A percentile compares a stretch with the other conserved stretches of the same genome.
Evolutionary conservation across 1,140 invertebrate genomes (phyloP).

Genomic region (Zaprionus tsacasi): DNA sequence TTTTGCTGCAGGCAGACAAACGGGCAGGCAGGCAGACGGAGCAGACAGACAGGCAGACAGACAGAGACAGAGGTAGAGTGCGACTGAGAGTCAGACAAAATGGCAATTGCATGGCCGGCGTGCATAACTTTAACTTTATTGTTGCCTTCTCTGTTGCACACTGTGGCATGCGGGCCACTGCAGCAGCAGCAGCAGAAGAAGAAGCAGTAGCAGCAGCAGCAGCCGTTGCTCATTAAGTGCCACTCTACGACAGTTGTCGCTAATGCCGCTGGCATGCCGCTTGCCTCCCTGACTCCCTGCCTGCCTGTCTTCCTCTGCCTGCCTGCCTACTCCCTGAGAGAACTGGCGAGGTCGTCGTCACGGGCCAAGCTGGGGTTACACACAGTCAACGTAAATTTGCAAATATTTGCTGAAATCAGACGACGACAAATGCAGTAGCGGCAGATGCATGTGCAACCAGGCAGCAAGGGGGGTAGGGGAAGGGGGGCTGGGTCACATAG

Average conservation of each 20-base stretch:
- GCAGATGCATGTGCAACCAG: conserved; percentile 44
- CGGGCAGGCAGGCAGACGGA: conserved; percentile 13
- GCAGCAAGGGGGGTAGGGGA: neutral
- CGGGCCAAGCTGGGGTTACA: conserved; percentile 60
- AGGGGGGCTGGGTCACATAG: conserved; percentile 8
- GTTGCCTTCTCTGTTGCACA: conserved; percentile 47
- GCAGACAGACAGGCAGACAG: neutral
- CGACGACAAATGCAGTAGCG: conserved; percentile 61
- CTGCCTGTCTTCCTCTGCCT: neutral
- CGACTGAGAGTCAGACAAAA: conserved; percentile 10
- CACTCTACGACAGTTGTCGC: conserved; percentile 80
- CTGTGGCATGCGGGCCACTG: conserved; percentile 75
- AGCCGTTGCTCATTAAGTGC: conserved; percentile 81
- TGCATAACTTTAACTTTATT: conserved; percentile 77
- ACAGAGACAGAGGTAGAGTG: neutral
- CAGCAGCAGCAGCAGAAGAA: conserved; percentile 39
- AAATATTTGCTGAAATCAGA: conserved; percentile 79
- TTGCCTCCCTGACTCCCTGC: neutral
- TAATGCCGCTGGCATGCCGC: conserved; percentile 64
- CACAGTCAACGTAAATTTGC: conserved; percentile 77
- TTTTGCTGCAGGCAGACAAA: conserved; percentile 50
- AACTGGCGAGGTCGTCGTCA: conserved; percentile 55
- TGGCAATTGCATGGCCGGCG: conserved; percentile 76
- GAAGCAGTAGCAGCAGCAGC: conserved; percentile 47
- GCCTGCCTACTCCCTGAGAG: neutral